These are phyloP conservation scores for Hirudo medicinalis DNA, from an alignment of 1,140 invertebrate genomes.

Conservation along the genomic window DNA sequence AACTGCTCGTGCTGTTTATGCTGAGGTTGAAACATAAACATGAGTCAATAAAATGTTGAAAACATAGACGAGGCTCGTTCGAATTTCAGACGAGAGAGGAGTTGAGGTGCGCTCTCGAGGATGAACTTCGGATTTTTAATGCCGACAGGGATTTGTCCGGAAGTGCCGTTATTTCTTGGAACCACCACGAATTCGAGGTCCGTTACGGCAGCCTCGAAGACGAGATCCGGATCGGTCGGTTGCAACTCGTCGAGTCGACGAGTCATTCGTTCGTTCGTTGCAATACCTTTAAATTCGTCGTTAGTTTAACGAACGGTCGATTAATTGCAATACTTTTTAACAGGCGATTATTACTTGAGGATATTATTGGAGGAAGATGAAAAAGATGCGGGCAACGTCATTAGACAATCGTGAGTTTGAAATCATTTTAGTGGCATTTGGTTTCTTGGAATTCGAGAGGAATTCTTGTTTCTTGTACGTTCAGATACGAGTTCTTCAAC, in stretches of 20 bases:
- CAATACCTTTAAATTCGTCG: background rate
- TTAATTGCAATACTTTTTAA: conserved; percentile 12
- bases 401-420: conserved; percentile 64
- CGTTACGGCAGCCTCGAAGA: conserved; percentile 81
- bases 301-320: background rate
- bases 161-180: conserved; percentile 57
- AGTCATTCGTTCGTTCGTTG: background rate
- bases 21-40: too few relatives aligned
- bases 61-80: too few relatives aligned
- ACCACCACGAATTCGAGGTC: conserved; percentile 86
- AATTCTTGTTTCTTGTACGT: background rate
- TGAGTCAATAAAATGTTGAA: too few relatives aligned
- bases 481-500: conserved; percentile 84
- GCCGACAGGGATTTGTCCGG: conserved; percentile 73
- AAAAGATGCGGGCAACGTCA: conserved; percentile 63
- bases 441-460: background rate
- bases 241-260: background rate
- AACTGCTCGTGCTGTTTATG: too few relatives aligned
- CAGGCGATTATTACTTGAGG: conserved; percentile 85
- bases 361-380: conserved; percentile 77
- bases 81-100: conserved; percentile 73
- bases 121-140: conserved; percentile 77
- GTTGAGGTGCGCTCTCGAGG: conserved; percentile 75
- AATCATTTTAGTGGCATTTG: conserved; percentile 20
- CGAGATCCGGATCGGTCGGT: conserved; percentile 77